Base-by-base conservation (phyloP, 2,888 invertebrate genomes). In the Carpatolechia fugitivella region DNA sequence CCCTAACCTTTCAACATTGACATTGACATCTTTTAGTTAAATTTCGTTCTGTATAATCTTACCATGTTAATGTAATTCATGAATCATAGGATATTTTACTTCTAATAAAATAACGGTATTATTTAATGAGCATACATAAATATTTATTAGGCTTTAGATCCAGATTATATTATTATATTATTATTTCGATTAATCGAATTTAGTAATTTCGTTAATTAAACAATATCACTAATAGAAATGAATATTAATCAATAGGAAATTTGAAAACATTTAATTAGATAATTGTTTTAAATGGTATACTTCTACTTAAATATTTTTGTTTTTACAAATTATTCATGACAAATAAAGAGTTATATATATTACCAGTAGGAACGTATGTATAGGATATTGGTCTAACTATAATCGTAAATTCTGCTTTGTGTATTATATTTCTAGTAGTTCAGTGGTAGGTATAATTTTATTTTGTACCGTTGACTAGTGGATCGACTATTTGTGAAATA, bases 1-100 rank as follows among this genome's bases (percentile, higher is more conserved):
- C 60, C 60, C 56, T 51, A 63, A 62, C 65, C 62, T 56, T 55
- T 53, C 46, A 14, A 31, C 46, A 29, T 48, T 41, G 24, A n/a
- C 40, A 50, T 49, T 46, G 55, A 38, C 30, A 24, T 38, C 11
- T 51, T 49, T 36, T 33, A 49, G 48, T 48, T 48, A 48, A 8
- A 10, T 16, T 16, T n/a, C 20, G n/a, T 29, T 52, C 30, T 31
- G 20, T 41, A 52, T 52, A 52, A 41, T 41, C 36, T n/a, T 31
- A 18, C 46, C 24, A 50, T 50, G 13, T 38, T 20, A 14, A 50
- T 29, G 36, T 36, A 50, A 33, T 36, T 14, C 13, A 41, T 29
- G 31, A 31, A 38, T 18, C 38, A 36, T 36, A 13, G 13, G 50
- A 50, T 50, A 29, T 38, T 24, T 50, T 50, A 29, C 50, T 29